Percentiles rank a stretch among this genome's conserved stretches.
phyloP scores from a whole-genome alignment of 2,888 invertebrate species.

The Holacanthella duospinosa region DNA sequence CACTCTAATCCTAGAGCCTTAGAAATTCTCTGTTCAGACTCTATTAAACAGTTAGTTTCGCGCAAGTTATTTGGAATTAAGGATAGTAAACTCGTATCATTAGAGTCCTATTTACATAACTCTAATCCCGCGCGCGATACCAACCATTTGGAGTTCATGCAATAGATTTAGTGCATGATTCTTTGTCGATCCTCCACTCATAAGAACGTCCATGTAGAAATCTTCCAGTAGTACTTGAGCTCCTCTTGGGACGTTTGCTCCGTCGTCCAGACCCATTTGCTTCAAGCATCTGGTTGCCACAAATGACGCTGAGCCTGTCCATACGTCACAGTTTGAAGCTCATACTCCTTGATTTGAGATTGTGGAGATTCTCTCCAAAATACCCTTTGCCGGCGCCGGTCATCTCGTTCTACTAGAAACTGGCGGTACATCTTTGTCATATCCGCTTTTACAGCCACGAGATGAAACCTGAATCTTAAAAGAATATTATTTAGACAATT shows the following conservation, averaged over 20 bases:
- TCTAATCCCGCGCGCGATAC: conserved; percentile 3
- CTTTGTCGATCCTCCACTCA: conserved; percentile 2
- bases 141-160: conserved; percentile 7
- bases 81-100: conserved; percentile 9
- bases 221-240: conserved; percentile 24
- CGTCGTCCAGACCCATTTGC: conserved; percentile 35
- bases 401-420: conserved; percentile 34
- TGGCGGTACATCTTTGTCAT: conserved; percentile 41
- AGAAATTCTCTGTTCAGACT: conserved; percentile 8
- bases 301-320: conserved; percentile 38
- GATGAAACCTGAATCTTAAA: conserved; percentile 37
- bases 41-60: background rate
- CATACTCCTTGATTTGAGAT: conserved; percentile 24
- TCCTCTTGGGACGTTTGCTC: conserved; percentile 14
- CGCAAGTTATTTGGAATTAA: conserved; percentile 9
- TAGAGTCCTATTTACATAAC: conserved; percentile 17
- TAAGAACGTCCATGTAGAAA: conserved; percentile 39
- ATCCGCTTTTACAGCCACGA: conserved; percentile 39
- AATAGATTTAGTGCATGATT: conserved; percentile 2
- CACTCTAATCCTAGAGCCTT: conserved; percentile 18
- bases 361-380: conserved; percentile 38
- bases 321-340: conserved; percentile 39
- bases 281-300: conserved; percentile 18
- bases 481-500: conserved; percentile 39
- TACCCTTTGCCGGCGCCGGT: conserved; percentile 39